A percentile compares a stretch with the other conserved stretches of the same genome.
phyloP scores from a whole-genome alignment of 2,888 invertebrate species.

The Mythimna impura region DNA sequence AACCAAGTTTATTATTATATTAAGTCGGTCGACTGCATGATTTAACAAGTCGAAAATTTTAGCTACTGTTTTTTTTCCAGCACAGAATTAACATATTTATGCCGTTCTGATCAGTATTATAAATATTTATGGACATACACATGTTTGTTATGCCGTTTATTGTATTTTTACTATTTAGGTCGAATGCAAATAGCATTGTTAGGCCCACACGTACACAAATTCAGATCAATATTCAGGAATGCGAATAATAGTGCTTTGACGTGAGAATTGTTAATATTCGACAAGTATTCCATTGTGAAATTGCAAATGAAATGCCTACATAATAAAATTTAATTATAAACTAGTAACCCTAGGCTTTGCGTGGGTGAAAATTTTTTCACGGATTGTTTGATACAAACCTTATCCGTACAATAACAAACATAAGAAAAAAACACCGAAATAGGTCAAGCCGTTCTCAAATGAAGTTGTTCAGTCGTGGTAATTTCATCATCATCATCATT shows the following conservation, averaged over 20 bases:
- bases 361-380: too few relatives aligned
- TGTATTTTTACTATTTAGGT: conserved; percentile 65
- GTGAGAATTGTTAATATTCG: conserved; percentile 22
- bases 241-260: conserved; percentile 32
- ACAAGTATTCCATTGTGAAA: conserved; percentile 16
- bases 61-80: conserved; percentile 39
- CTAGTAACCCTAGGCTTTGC: background rate
- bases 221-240: conserved; percentile 50
- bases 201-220: conserved; percentile 47
- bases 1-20: conserved; percentile 66
- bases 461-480: too few relatives aligned
- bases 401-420: too few relatives aligned
- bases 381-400: too few relatives aligned
- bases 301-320: background rate
- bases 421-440: too few relatives aligned
- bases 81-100: conserved; percentile 47
- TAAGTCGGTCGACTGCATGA: conserved; percentile 61
- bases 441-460: too few relatives aligned
- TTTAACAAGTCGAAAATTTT: conserved; percentile 57
- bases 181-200: conserved; percentile 58
- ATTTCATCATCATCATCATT: too few relatives aligned
- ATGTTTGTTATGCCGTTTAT: conserved; percentile 64
- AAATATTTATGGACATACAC: conserved; percentile 63
- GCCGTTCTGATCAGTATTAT: conserved; percentile 52
- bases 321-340: background rate